Evolutionary conservation across 2,797 vertebrate genomes (phyloP).

Genomic region (Zonotrichia albicollis): DNA sequence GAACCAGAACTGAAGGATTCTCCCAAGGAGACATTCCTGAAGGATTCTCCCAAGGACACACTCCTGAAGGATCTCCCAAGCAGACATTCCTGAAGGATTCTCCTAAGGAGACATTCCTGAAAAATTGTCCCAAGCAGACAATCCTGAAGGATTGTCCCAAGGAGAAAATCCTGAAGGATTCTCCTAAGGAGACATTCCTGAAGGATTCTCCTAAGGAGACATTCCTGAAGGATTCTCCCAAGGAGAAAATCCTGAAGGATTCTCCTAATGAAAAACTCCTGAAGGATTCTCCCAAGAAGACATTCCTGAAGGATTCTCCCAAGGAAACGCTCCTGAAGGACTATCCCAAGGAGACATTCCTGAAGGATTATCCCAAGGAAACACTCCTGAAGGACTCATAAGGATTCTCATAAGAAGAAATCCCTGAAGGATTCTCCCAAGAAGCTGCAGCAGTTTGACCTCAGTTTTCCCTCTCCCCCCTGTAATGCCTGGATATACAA

Average conservation of each 20-base stretch:
- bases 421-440: not conserved
- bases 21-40: too few species aligned
- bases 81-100: not conserved
- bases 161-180: not conserved
- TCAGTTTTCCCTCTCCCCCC: accelerated
- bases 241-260: not conserved
- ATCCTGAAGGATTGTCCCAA: not conserved
- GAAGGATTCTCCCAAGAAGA: not conserved
- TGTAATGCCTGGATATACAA: accelerated
- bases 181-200: not conserved
- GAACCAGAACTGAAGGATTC: too few species aligned
- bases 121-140: not conserved
- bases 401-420: not conserved
- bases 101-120: not conserved
- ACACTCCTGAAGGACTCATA: too few species aligned
- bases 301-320: not conserved
- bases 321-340: not conserved
- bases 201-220: not conserved
- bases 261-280: not conserved
- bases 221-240: not conserved
- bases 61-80: too few species aligned
- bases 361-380: not conserved
- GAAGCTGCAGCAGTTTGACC: not conserved
- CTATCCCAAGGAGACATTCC: not conserved
- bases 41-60: not conserved